Percentiles rank a stretch among this genome's conserved stretches.
phyloP scores from a whole-genome alignment of 2,113 vertebrate genomes.

The Mustelus asterias region DNA sequence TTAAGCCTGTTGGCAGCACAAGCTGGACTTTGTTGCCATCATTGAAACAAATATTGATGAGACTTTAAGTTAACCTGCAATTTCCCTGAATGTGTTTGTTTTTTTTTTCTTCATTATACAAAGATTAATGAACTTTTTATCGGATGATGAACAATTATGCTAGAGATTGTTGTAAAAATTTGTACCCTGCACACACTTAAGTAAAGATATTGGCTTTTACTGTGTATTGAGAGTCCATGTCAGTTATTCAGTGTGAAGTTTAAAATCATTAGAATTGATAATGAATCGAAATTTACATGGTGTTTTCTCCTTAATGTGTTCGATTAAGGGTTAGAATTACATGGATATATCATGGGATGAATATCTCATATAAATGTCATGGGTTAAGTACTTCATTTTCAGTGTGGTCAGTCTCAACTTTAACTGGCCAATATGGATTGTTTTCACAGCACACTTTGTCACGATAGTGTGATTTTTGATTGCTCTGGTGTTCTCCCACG shows the following conservation, averaged over 20 bases:
- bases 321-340: background rate
- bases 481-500: background rate
- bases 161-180: slow-evolving; percentile 98
- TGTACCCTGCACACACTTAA: slow-evolving; percentile 95
- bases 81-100: slow-evolving; percentile 95
- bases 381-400: background rate
- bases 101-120: slow-evolving; percentile 94
- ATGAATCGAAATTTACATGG: background rate
- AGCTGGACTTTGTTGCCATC: slow-evolving; percentile 99
- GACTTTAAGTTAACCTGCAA: slow-evolving; percentile 83
- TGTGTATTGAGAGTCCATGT: slow-evolving; percentile 75
- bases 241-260: slow-evolving; percentile 46
- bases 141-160: slow-evolving; percentile 89
- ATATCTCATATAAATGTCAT: background rate
- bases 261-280: background rate
- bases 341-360: background rate
- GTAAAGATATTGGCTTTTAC: slow-evolving; percentile 98
- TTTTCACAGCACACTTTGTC: background rate
- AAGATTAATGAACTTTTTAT: slow-evolving; percentile 94
- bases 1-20: slow-evolving; percentile 94
- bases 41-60: slow-evolving; percentile 85
- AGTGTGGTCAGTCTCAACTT: background rate
- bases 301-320: background rate
- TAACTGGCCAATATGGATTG: background rate
- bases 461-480: background rate